A percentile compares a stretch with the other conserved stretches of the same genome.
These are phyloP conservation scores for Zaprionus camerounensis DNA, from an alignment of 1,140 invertebrate species.

Conservation along the genomic window DNA sequence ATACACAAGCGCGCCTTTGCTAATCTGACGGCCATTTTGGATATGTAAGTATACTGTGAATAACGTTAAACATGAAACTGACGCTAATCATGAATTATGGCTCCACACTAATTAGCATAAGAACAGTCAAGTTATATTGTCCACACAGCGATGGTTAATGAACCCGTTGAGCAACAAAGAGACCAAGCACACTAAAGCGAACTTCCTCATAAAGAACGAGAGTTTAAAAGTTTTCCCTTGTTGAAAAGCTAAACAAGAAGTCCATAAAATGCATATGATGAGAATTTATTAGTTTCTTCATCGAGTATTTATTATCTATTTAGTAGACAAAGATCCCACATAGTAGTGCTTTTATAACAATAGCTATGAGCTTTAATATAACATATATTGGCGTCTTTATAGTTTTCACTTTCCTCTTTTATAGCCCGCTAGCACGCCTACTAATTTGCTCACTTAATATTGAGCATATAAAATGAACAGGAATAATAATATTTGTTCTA, in stretches of 20 bases:
- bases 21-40: constrained; percentile 62
- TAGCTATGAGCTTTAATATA: neutral
- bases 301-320: constrained; percentile 12
- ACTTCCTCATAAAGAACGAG: constrained; percentile 19
- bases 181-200: constrained; percentile 35
- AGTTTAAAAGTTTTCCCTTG: constrained; percentile 13
- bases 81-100: constrained; percentile 59
- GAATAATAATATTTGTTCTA: constrained; percentile 27
- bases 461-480: neutral
- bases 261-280: neutral
- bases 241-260: neutral
- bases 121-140: constrained; percentile 12
- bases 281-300: constrained; percentile 1
- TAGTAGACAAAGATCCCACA: neutral
- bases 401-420: constrained; percentile 32
- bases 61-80: constrained; percentile 2
- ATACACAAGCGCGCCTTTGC: constrained; percentile 80
- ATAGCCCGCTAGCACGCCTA: constrained; percentile 23
- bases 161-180: constrained; percentile 37
- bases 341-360: neutral
- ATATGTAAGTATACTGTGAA: constrained; percentile 79
- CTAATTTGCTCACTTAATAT: constrained; percentile 27
- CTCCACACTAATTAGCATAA: constrained; percentile 62
- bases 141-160: constrained; percentile 33
- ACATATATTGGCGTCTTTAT: neutral